These are phyloP conservation scores for Apamea monoglypha DNA, from an alignment of 2,888 invertebrate genomes.

Conservation along the genomic window DNA sequence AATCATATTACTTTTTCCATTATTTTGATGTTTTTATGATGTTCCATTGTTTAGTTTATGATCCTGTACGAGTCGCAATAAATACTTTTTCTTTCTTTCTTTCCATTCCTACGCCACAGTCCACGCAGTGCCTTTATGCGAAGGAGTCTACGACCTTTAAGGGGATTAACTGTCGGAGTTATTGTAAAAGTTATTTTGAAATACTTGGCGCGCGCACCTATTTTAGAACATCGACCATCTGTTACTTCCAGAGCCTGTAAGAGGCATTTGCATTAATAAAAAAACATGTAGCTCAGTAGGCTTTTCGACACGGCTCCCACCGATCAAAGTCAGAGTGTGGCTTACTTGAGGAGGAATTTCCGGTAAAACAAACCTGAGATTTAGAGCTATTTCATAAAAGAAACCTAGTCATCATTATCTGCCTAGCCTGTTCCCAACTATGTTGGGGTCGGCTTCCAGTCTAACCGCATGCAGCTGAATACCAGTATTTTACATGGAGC, in stretches of 20 bases:
- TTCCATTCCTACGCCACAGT: not conserved
- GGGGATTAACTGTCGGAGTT: too few species aligned
- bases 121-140: not conserved
- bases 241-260: not conserved
- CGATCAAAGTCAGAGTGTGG: not conserved
- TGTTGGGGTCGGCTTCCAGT: too few species aligned
- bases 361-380: not conserved
- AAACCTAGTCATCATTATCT: not conserved
- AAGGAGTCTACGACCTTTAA: not conserved
- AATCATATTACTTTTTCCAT: not conserved
- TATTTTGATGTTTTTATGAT: too few species aligned
- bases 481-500: too few species aligned
- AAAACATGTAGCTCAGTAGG: not conserved
- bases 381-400: not conserved
- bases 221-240: not conserved
- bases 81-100: too few species aligned
- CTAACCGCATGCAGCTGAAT: too few species aligned
- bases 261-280: not conserved
- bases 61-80: too few species aligned
- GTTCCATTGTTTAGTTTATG: too few species aligned
- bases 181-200: not conserved
- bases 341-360: not conserved
- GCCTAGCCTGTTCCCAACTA: too few species aligned
- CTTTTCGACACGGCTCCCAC: not conserved
- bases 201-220: not conserved